Evolutionary conservation across 1,140 invertebrate species (phyloP), one percentile per base, ranked within the genome.

Genomic region (Drosophila funebris): DNA sequence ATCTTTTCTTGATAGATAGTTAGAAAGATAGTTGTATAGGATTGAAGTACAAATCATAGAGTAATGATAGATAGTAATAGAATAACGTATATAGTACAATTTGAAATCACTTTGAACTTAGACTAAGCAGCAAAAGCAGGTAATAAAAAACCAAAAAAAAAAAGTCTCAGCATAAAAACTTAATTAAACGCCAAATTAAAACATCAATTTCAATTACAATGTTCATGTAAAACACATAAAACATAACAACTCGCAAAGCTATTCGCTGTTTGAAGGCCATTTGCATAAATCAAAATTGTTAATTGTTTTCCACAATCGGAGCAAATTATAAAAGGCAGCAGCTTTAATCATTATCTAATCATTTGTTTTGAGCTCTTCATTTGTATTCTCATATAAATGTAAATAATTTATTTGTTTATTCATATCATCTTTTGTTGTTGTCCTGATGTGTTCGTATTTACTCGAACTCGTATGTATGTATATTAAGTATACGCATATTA

Each of bases 101-200:
- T 68, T 81, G 66, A 81, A 85, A 85, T 85, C 82, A 85, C 81
- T 80, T 76, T 70, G 36, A 75, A 71, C 80, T 72, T 58, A 44
- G 39, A 54, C 60, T 41, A 75, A 66, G 61, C 78, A 68, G 73
- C 79, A 52, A 68, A 83, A 73, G 76, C 76, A 79, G 57, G 50
- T 77, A 60, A 75, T 27, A 61, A 80, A 70, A 48, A 48, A 37
- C 8, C 29, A 44, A 14, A 46, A 44, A 64, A 56, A 20, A 69
- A 76, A 67, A 36, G 50, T 37, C 33, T 50, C 54, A 20, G 18
- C 43, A 52, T 22, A 33, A 64, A 75, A 77, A 20, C 9, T 11
- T 8, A 13, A 27, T 27, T 27, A 16, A 37, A 46, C 29, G 20
- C 24, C 11, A 39, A 50, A 52, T 52, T 2, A 52, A 39, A 37